Evolutionary conservation across 2,888 invertebrate genomes (phyloP), one percentile per base, ranked within the genome.

Genomic region (Liopterus haemorrhoidalis): DNA sequence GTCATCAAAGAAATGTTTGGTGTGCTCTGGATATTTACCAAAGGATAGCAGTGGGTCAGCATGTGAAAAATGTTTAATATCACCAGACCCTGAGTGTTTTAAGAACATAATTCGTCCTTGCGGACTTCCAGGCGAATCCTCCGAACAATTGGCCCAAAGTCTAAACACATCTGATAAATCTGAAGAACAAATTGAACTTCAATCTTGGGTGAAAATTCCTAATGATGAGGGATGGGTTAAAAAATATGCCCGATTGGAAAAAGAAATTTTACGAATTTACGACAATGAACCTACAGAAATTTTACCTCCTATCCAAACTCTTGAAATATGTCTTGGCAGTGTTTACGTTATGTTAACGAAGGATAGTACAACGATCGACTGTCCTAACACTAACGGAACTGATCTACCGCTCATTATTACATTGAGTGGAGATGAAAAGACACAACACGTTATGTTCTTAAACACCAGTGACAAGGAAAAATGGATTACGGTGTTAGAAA

Each of bases 371-470:
- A 41, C 48, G 18, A 16, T 30, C 5, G 49, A 48, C 20, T 68
- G 68, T 8, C 53, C 70, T 4, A 69, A 70, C 31, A 75, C 76
- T 1, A 77, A 76, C 2, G 70, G 69, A 37, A 73, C 74, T 5
- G 81, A 81, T 58, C 57, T 79, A 18, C 75, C 76, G 0, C 79
- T 75, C 54, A 70, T 80, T 27, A 63, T 81, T 40, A 74, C 77
- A 56, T 64, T 76, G 4, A 79, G 79, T 58, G 70, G 74, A 2
- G 70, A 70, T 45, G 72, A 76, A 0, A 62, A 72, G 2, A 75
- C 76, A 2, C 53, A 78, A 15, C 75, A 78, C 49, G 63, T 81
- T 24, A 77, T 81, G 77, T 70, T 78, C 0, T 61, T 74, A 5
- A 76, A 69, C 50, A 74, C 75, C 42, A 63, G 70, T 20, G 79